phyloP scores from a whole-genome alignment of 2,113 vertebrate species.

The Coreoperca whiteheadi region DNA sequence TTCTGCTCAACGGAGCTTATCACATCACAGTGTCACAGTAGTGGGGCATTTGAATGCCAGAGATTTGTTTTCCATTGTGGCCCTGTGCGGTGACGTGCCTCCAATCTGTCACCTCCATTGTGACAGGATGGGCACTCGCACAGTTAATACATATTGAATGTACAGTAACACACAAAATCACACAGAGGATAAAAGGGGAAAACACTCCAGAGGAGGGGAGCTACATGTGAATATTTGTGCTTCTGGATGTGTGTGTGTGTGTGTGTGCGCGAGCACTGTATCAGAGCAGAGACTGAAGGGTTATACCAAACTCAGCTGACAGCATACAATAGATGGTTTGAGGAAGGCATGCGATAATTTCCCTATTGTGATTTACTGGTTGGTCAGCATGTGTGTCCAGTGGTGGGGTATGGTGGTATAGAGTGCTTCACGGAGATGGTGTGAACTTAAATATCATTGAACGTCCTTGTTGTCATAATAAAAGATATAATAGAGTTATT shows the following conservation, averaged over 20 bases:
- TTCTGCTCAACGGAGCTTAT: conserved; percentile 33
- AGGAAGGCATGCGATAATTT: conserved; percentile 24
- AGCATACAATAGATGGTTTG: neutral
- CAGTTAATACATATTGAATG: conserved; percentile 35
- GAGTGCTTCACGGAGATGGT: neutral
- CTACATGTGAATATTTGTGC: conserved; percentile 5
- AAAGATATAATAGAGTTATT: neutral
- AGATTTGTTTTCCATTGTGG: conserved; percentile 60
- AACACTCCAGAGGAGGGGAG: neutral
- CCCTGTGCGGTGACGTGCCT: conserved; percentile 18
- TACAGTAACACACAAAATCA: conserved; percentile 7
- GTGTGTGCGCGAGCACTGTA: neutral
- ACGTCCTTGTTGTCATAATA: neutral
- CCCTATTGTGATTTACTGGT: conserved; percentile 24
- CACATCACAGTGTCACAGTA: conserved; percentile 23
- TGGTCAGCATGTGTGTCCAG: neutral
- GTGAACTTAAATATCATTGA: conserved; percentile 1
- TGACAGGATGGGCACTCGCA: conserved; percentile 2
- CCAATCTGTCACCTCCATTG: conserved; percentile 24
- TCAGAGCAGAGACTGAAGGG: conserved; percentile 8
- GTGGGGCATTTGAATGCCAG: conserved; percentile 32
- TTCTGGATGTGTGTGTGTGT: neutral
- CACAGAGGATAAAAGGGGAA: neutral
- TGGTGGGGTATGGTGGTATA: neutral
- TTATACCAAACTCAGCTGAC: conserved; percentile 20